A percentile compares a stretch with the other conserved stretches of the same genome.
Conservation (phyloP, 2,888 invertebrate species). For the Torymus aiolomorphi region DNA sequence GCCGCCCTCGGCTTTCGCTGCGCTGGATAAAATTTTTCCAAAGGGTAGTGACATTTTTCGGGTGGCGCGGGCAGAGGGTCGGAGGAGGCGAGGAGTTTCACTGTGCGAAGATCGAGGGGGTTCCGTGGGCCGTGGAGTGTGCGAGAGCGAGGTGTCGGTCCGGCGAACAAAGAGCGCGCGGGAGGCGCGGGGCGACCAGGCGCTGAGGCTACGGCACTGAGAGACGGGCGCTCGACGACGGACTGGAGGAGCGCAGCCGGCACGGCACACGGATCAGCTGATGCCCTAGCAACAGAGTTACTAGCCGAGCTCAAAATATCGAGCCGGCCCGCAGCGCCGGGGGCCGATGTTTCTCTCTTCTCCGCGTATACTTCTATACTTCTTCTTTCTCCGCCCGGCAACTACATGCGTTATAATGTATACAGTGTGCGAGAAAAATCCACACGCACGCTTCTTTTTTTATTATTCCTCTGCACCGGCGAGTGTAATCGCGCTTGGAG, state of each 20-base stretch:
- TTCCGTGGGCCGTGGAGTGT: too few relatives aligned
- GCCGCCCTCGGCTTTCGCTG: background rate
- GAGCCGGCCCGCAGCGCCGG: conserved; percentile 17
- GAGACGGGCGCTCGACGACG: conserved; percentile 13
- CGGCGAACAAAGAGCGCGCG: conserved; percentile 37
- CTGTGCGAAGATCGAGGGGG: background rate
- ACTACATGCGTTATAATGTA: too few relatives aligned
- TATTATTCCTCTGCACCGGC: too few relatives aligned
- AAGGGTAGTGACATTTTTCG: too few relatives aligned
- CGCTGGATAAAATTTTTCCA: background rate
- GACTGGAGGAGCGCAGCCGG: conserved; percentile 59
- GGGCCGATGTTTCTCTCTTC: background rate
- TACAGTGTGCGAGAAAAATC: too few relatives aligned
- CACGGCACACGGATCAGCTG: conserved; percentile 71
- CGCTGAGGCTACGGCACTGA: conserved; percentile 37
- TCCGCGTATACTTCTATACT: too few relatives aligned
- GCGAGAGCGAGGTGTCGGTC: background rate
- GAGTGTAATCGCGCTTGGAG: too few relatives aligned
- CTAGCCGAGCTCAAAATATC: conserved; percentile 69
- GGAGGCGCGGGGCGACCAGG: conserved; percentile 18
- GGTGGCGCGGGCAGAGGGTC: too few relatives aligned
- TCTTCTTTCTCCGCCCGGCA: too few relatives aligned
- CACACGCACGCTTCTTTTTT: too few relatives aligned
- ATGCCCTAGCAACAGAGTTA: conserved; percentile 74
- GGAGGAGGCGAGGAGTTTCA: too few relatives aligned